A percentile compares a stretch with the other conserved stretches of the same genome.
phyloP scores from a whole-genome alignment of 2,888 invertebrate genomes.

The Helicoverpa assulta region DNA sequence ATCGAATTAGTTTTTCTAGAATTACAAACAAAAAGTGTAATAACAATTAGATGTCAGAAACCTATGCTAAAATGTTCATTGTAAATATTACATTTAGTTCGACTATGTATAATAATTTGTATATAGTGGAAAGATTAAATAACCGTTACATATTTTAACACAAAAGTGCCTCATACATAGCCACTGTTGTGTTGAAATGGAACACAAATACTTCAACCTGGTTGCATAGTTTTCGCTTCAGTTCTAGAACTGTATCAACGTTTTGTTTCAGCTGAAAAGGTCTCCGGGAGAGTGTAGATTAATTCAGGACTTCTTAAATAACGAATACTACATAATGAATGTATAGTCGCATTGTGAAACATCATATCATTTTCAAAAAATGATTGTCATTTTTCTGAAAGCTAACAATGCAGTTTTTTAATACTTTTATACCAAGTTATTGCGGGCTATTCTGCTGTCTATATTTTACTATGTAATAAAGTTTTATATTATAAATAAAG shows the following conservation, averaged over 20 bases:
- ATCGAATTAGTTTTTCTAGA: constrained; percentile 40
- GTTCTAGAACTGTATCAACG: constrained; percentile 72
- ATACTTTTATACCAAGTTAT: constrained; percentile 57
- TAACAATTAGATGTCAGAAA: constrained; percentile 29
- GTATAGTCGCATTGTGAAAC: constrained; percentile 55
- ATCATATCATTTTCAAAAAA: constrained; percentile 53
- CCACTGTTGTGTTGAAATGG: constrained; percentile 51
- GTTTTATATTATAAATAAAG: constrained; percentile 86
- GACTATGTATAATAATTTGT: constrained; percentile 60
- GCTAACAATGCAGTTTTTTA: constrained; percentile 48
- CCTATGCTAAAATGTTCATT: constrained; percentile 39
- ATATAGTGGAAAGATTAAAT: constrained; percentile 61
- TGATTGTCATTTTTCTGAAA: constrained; percentile 38
- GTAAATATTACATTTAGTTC: constrained; percentile 57
- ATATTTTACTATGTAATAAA: constrained; percentile 79
- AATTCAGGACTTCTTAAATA: constrained; percentile 68
- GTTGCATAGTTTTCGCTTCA: constrained; percentile 37
- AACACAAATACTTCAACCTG: constrained; percentile 26
- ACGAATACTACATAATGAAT: constrained; percentile 57
- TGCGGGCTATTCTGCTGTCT: constrained; percentile 61
- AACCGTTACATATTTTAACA: constrained; percentile 35
- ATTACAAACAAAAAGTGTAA: constrained; percentile 42
- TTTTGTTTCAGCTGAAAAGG: constrained; percentile 87
- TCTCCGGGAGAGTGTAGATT: constrained; percentile 78
- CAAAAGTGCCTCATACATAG: constrained; percentile 51